phyloP scores from a whole-genome alignment of 2,113 vertebrate species.

The Tragelaphus strepsiceros region DNA sequence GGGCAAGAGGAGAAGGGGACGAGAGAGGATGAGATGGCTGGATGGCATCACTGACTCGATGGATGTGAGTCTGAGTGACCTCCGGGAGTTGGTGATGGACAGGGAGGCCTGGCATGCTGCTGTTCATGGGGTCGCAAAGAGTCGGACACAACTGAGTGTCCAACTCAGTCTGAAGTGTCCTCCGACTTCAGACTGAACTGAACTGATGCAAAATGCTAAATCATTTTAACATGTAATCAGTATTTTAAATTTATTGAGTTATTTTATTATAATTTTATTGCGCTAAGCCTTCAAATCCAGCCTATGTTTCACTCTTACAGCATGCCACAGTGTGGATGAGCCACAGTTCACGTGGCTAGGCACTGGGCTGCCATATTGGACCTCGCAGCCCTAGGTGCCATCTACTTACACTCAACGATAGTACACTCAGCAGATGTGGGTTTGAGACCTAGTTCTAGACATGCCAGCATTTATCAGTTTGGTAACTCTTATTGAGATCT shows the following conservation, averaged over 20 bases:
- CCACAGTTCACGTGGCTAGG: background rate
- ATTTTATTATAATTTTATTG: background rate
- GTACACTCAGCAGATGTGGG: background rate
- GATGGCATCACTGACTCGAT: too few relatives aligned
- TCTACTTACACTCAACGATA: accelerated
- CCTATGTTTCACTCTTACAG: background rate
- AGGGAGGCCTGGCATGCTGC: too few relatives aligned
- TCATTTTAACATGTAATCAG: background rate
- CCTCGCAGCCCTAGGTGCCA: background rate
- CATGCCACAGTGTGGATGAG: background rate
- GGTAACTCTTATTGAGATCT: background rate
- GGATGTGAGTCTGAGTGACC: too few relatives aligned
- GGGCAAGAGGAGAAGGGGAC: too few relatives aligned
- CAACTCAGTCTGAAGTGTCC: too few relatives aligned
- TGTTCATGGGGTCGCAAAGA: too few relatives aligned
- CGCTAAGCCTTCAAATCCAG: background rate
- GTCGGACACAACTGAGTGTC: too few relatives aligned
- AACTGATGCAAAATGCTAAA: background rate
- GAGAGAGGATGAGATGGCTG: too few relatives aligned
- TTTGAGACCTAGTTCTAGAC: background rate
- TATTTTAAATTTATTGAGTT: background rate
- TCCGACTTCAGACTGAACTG: too few relatives aligned
- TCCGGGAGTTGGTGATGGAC: too few relatives aligned
- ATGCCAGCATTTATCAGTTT: background rate
- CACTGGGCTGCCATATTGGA: background rate